Evolutionary conservation across 2,113 vertebrate genomes (phyloP).

Genomic region (Lampris incognitus): DNA sequence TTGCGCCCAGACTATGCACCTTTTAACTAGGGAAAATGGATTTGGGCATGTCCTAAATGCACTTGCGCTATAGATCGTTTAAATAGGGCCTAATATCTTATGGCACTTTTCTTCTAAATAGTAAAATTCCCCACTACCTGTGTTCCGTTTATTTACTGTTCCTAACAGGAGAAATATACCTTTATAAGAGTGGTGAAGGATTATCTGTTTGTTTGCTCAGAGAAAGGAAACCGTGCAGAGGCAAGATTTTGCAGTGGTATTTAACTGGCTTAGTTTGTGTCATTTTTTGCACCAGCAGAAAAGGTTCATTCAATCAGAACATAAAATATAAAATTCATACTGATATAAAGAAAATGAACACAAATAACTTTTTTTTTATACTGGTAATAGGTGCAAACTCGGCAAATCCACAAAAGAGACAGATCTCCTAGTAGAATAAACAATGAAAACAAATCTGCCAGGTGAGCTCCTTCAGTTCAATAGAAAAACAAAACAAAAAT

Average conservation of each 20-base stretch:
- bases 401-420: constrained; percentile 80
- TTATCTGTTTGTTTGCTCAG: constrained; percentile 31
- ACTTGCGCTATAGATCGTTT: too few species aligned
- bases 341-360: constrained; percentile 61
- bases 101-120: constrained; percentile 26
- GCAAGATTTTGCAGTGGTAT: constrained; percentile 49
- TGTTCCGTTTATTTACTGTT: neutral
- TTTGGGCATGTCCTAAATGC: too few species aligned
- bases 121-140: neutral
- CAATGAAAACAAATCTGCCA: constrained; percentile 77
- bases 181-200: constrained; percentile 35
- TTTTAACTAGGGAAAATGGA: too few species aligned
- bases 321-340: constrained; percentile 70
- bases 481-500: constrained; percentile 69
- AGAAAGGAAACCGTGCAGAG: constrained; percentile 51
- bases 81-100: constrained; percentile 17
- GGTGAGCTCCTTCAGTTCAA: constrained; percentile 83
- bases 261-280: constrained; percentile 54
- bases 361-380: constrained; percentile 72
- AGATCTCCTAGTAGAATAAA: constrained; percentile 75
- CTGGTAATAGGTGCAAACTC: constrained; percentile 83
- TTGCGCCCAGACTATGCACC: too few species aligned
- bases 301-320: constrained; percentile 56
- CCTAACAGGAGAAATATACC: constrained; percentile 16
- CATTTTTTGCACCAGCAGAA: constrained; percentile 61